Conservation (phyloP, 2,797 vertebrate genomes). For the Halcyon chelicuti region DNA sequence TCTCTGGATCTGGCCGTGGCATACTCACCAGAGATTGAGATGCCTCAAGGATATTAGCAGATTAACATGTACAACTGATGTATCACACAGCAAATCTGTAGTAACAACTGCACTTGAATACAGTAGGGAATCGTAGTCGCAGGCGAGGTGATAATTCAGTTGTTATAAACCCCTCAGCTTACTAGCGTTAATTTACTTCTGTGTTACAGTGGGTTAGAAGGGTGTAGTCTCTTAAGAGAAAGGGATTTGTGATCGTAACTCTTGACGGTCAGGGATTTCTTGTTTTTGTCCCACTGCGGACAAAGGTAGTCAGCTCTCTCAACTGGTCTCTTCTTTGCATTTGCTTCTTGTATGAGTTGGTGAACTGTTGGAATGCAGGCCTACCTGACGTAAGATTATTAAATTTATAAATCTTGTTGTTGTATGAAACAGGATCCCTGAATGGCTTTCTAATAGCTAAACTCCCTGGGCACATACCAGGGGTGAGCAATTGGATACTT, state of each 20-base stretch:
- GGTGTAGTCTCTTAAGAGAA: neutral
- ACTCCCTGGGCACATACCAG: neutral
- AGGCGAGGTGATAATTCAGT: neutral
- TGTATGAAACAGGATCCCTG: neutral
- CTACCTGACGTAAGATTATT: neutral
- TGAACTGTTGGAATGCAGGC: neutral
- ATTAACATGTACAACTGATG: neutral
- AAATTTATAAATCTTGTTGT: neutral
- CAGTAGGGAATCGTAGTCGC: neutral
- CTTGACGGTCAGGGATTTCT: neutral
- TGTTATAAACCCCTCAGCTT: neutral
- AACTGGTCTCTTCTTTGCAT: neutral
- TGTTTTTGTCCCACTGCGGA: neutral
- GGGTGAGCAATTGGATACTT: too few relatives aligned
- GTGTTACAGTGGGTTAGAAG: neutral
- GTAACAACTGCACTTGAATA: neutral
- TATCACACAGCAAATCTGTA: neutral
- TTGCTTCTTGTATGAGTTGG: neutral
- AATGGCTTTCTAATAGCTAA: neutral
- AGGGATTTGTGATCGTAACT: neutral
- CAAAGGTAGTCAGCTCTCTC: neutral
- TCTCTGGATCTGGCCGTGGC: neutral
- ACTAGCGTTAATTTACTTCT: neutral
- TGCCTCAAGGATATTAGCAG: neutral
- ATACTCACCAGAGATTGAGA: neutral